phyloP scores from a whole-genome alignment of 2,888 invertebrate species.

The Melanchra persicariae region DNA sequence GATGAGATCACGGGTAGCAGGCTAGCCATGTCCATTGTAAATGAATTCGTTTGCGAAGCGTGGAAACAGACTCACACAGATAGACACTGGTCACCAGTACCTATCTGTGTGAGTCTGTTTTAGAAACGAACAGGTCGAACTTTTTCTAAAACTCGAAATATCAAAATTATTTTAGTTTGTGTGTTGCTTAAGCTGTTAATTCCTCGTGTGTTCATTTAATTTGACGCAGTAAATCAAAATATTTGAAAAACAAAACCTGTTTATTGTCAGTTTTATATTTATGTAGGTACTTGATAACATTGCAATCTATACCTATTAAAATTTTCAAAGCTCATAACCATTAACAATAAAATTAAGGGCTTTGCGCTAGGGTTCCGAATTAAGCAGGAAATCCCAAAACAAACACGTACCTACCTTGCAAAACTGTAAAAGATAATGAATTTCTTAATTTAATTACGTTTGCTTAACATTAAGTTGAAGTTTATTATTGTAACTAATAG shows the following conservation, averaged over 20 bases:
- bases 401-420: not conserved
- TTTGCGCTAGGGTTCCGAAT: not conserved
- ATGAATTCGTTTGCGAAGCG: conserved; percentile 15
- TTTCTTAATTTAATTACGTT: conserved; percentile 13
- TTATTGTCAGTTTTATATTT: too few relatives aligned
- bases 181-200: not conserved
- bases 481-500: conserved; percentile 40
- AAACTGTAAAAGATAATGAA: conserved; percentile 15
- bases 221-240: not conserved
- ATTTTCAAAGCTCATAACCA: not conserved
- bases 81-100: not conserved
- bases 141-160: not conserved
- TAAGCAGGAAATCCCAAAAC: not conserved
- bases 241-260: not conserved
- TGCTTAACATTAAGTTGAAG: conserved; percentile 19
- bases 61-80: not conserved
- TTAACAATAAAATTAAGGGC: not conserved
- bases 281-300: not conserved
- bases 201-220: not conserved
- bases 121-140: not conserved
- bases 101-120: too few relatives aligned
- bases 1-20: conserved; percentile 11
- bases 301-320: too few relatives aligned
- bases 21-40: not conserved
- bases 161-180: not conserved